Evolutionary conservation across 2,888 invertebrate genomes (phyloP), one percentile per base, ranked within the genome.

Genomic region (Notodonta ziczac): DNA sequence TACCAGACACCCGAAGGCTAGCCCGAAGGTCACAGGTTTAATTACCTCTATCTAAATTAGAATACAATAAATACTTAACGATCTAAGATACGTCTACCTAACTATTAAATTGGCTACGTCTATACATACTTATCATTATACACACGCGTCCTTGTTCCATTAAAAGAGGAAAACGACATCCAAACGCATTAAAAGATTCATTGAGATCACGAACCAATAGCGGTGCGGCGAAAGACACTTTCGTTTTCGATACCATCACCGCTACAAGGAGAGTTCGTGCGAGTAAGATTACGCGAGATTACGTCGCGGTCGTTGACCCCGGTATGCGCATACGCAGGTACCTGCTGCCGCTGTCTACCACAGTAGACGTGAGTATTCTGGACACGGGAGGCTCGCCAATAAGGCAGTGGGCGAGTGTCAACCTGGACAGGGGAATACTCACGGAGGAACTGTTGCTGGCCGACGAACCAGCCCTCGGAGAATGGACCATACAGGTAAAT

Each of bases 381-480:
- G 93, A 92, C 65, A 83, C 90, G 0, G 86, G 91, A 67, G 96
- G 96, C 0, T 97, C 98, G 78, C 95, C 96, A 62, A 96, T 98
- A 51, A 97, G 97, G 78, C 96, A 98, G 88, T 97, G 97, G 96
- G 94, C 90, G 8, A 94, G 95, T 24, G 95, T 95, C 0, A 88
- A 95, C 56, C 90, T 97, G 48, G 95, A 94, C 12, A 94, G 95
- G 65, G 98, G 98, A 12, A 96, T 98, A 0, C 96, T 97, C 77
- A 95, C 96, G 2, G 96, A 95, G 3, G 97, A 97, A 75, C 86
- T 98, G 32, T 94, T 95, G 64, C 89, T 98, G 5, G 97, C 98
- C 39, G 95, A 96, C 58, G 96, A 96, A 68, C 98, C 98, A 0
- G 97, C 97, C 16, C 93, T 98, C 32, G 98, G 98, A 39, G 95